phyloP scores from a whole-genome alignment of 2,888 invertebrate species.

The Cotesia congregata region DNA sequence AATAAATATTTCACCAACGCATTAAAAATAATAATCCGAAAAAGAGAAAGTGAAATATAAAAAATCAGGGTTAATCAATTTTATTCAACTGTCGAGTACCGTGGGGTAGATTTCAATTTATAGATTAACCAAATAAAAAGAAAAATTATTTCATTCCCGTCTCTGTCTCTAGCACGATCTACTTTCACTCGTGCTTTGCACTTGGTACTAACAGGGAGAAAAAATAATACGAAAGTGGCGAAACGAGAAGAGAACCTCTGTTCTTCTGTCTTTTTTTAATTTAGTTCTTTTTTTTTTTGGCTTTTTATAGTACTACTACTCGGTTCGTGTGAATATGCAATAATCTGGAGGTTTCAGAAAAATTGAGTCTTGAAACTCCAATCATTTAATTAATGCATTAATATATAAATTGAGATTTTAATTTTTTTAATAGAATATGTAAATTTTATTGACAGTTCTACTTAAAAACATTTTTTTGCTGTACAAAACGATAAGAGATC shows the following conservation, averaged over 20 bases:
- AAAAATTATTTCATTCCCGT: background rate
- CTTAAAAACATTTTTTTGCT: no score
- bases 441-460: no score
- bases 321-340: no score
- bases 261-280: background rate
- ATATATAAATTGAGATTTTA: no score
- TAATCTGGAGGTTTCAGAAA: no score
- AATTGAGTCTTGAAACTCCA: no score
- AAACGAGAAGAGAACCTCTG: constrained; percentile 15
- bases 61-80: constrained; percentile 18
- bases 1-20: background rate
- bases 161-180: background rate
- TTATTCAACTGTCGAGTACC: background rate
- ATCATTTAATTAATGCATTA: no score
- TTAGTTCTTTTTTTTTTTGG: no score
- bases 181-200: constrained; percentile 4
- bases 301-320: no score
- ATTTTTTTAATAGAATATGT: no score
- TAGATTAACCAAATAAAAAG: constrained; percentile 15
- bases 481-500: no score
- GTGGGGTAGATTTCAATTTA: constrained; percentile 22
- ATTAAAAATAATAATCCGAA: background rate
- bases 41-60: background rate
- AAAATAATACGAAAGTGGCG: background rate
- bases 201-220: constrained; percentile 12